A percentile compares a stretch with the other conserved stretches of the same genome.
Evolutionary conservation across 2,888 invertebrate genomes (phyloP).

Genomic region (Andrena trimmerana): DNA sequence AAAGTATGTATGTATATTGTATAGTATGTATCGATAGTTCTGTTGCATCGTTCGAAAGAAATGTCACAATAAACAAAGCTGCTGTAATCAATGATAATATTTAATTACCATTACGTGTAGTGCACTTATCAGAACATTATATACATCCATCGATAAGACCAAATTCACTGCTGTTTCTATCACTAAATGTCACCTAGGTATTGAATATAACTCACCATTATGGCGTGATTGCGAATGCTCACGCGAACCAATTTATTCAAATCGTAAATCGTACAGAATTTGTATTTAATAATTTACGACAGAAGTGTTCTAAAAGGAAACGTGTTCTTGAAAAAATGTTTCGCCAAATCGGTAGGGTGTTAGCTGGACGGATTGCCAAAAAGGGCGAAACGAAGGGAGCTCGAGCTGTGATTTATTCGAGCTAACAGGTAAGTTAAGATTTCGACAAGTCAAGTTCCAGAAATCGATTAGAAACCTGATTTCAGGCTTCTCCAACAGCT

Average conservation of each 20-base stretch:
- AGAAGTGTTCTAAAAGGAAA: background rate
- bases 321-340: background rate
- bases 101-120: too few relatives aligned
- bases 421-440: constrained; percentile 16
- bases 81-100: too few relatives aligned
- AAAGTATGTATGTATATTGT: too few relatives aligned
- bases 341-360: background rate
- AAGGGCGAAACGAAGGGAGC: background rate
- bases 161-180: background rate
- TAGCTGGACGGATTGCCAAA: background rate
- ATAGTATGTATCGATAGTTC: too few relatives aligned
- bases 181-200: background rate
- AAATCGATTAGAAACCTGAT: constrained; percentile 58
- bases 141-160: too few relatives aligned
- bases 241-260: background rate
- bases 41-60: too few relatives aligned
- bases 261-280: background rate
- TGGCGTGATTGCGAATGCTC: too few relatives aligned
- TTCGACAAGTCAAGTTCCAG: constrained; percentile 20
- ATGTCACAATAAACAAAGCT: too few relatives aligned
- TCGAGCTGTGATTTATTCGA: constrained; percentile 9
- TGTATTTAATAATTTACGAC: background rate
- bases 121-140: too few relatives aligned
- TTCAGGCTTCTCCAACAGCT: constrained; percentile 11
- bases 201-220: too few relatives aligned